These are phyloP conservation scores for Caenorhabditis becei DNA, from an alignment of 2,888 invertebrate genomes.

Conservation along the genomic window DNA sequence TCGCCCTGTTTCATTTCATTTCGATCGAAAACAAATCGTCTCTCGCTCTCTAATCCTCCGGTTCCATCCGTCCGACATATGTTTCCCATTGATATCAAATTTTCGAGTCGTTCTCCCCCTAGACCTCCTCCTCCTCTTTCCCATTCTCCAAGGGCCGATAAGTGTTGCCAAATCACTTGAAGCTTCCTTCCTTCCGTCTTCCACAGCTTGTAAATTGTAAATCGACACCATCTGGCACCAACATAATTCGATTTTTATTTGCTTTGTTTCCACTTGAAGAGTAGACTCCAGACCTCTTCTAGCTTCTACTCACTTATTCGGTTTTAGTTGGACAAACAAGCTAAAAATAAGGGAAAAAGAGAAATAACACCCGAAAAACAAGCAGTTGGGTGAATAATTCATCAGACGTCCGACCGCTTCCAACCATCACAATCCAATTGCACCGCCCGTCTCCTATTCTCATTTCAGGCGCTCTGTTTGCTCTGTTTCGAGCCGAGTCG, in stretches of 20 bases:
- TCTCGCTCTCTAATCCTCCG: slow-evolving; percentile 30
- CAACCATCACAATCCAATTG: slow-evolving; percentile 39
- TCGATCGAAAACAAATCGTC: slow-evolving; percentile 43
- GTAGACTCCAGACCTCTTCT: too few species aligned
- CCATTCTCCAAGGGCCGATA: slow-evolving; percentile 21
- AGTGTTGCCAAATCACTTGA: slow-evolving; percentile 58
- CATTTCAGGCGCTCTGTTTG: slow-evolving; percentile 35
- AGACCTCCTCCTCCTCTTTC: slow-evolving; percentile 18
- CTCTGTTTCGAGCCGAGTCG: slow-evolving; percentile 21
- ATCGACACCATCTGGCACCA: slow-evolving; percentile 59
- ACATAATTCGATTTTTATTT: slow-evolving; percentile 58
- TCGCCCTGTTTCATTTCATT: slow-evolving; percentile 41
- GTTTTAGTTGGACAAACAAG: background rate
- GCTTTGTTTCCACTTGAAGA: slow-evolving; percentile 35
- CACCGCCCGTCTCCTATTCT: slow-evolving; percentile 5
- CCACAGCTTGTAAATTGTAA: slow-evolving; percentile 38
- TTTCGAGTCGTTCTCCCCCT: slow-evolving; percentile 45
- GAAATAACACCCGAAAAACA: slow-evolving; percentile 21
- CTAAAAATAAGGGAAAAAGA: slow-evolving; percentile 8
- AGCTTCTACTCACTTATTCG: slow-evolving; percentile 14
- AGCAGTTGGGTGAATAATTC: slow-evolving; percentile 26
- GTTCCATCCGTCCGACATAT: slow-evolving; percentile 40
- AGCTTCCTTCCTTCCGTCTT: slow-evolving; percentile 14
- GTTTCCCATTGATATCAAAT: slow-evolving; percentile 62
- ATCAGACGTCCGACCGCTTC: slow-evolving; percentile 11